A percentile compares a stretch with the other conserved stretches of the same genome.
phyloP scores from a whole-genome alignment of 2,888 invertebrate genomes.

The Coelopa pilipes region DNA sequence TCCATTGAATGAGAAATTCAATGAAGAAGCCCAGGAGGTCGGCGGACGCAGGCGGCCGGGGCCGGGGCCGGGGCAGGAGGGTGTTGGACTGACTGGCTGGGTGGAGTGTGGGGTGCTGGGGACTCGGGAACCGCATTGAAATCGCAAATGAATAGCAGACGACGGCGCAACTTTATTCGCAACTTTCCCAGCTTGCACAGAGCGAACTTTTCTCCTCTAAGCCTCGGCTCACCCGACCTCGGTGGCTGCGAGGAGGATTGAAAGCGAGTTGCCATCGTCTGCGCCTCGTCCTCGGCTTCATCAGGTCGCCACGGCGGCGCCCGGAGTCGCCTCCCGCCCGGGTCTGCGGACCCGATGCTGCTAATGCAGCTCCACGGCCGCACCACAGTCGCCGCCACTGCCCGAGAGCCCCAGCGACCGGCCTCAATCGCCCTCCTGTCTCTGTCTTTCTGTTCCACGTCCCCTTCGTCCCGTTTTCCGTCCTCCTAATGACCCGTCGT shows the following conservation, averaged over 20 bases:
- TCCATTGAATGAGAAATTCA: neutral
- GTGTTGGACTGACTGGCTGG: no score
- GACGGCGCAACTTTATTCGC: neutral
- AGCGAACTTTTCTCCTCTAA: neutral
- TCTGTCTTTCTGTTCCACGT: no score
- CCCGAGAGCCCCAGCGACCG: no score
- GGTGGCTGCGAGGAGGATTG: neutral
- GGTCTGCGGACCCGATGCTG: neutral
- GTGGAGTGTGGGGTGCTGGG: neutral
- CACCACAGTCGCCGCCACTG: neutral
- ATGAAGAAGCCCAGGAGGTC: slow-evolving; percentile 11
- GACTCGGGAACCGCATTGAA: neutral
- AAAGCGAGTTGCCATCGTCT: neutral
- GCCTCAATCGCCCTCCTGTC: no score
- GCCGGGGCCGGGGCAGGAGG: no score
- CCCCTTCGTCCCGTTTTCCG: neutral
- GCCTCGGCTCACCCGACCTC: neutral
- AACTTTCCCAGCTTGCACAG: neutral
- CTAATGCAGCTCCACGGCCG: neutral
- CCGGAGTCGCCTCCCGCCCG: neutral
- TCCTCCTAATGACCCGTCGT: no score
- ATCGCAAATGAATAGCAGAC: slow-evolving; percentile 4
- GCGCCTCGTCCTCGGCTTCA: neutral
- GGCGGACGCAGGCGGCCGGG: neutral
- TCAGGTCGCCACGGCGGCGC: neutral